Percentiles rank a stretch among this genome's conserved stretches.
phyloP scores from a whole-genome alignment of 2,888 invertebrate species.

The Minunthozetes semirufus region DNA sequence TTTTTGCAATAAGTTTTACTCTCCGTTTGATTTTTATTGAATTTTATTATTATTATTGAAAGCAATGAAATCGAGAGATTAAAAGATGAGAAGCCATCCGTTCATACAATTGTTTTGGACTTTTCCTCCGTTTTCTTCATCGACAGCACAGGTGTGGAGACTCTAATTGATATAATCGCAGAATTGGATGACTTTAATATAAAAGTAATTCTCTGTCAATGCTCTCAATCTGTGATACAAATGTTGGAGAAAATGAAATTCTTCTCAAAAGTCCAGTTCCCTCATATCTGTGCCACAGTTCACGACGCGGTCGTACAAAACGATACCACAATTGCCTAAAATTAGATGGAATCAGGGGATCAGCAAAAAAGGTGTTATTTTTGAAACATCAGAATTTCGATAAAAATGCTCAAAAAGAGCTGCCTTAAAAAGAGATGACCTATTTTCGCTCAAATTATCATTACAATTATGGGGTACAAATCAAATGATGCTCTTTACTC shows the following conservation, averaged over 20 bases:
- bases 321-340: too few relatives aligned
- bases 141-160: constrained; percentile 53
- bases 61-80: constrained; percentile 16
- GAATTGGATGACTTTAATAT: constrained; percentile 17
- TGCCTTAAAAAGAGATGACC: too few relatives aligned
- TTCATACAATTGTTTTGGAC: constrained; percentile 43
- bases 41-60: background rate
- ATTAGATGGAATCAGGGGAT: too few relatives aligned
- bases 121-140: constrained; percentile 45
- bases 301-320: constrained; percentile 36
- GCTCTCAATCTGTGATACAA: constrained; percentile 12
- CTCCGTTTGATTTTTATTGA: background rate
- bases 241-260: constrained; percentile 12
- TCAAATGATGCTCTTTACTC: too few relatives aligned
- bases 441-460: too few relatives aligned
- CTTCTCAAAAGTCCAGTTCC: background rate
- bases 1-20: background rate
- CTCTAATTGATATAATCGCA: constrained; percentile 31
- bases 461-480: too few relatives aligned
- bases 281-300: constrained; percentile 20
- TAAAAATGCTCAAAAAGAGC: too few relatives aligned
- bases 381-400: too few relatives aligned
- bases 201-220: background rate
- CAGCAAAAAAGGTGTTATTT: too few relatives aligned
- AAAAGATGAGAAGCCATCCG: background rate